These are phyloP conservation scores for Drosophila ironensis DNA, from an alignment of 1,140 invertebrate genomes.

Conservation along the genomic window DNA sequence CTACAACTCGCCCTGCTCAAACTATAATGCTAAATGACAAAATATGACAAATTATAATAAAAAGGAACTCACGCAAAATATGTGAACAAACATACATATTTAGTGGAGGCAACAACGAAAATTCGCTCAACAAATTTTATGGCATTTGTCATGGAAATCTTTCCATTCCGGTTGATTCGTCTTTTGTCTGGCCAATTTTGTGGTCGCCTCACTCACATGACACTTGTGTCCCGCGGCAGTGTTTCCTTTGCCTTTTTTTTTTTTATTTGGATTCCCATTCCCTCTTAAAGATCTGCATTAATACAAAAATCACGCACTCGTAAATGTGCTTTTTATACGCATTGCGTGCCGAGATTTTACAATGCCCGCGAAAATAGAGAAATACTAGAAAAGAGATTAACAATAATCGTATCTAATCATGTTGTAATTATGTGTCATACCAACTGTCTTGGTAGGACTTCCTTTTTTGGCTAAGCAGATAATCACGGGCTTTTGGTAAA, in stretches of 20 bases:
- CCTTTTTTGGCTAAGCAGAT: no score
- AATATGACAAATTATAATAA: slow-evolving; percentile 73
- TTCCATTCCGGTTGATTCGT: slow-evolving; percentile 32
- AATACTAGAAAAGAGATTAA: slow-evolving; percentile 25
- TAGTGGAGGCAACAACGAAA: background rate
- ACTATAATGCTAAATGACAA: slow-evolving; percentile 76
- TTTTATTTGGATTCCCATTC: background rate
- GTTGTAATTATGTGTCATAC: slow-evolving; percentile 40
- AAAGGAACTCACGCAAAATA: slow-evolving; percentile 2
- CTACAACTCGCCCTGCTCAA: slow-evolving; percentile 19
- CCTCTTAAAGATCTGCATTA: slow-evolving; percentile 30
- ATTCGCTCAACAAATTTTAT: slow-evolving; percentile 37
- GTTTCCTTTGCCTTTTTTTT: background rate
- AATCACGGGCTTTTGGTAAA: no score
- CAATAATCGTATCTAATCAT: slow-evolving; percentile 49
- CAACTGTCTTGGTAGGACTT: background rate
- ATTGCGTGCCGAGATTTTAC: slow-evolving; percentile 63
- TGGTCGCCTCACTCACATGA: slow-evolving; percentile 23
- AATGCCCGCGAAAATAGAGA: slow-evolving; percentile 31
- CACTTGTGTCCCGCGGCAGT: background rate
- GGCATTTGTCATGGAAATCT: slow-evolving; percentile 47
- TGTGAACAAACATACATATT: slow-evolving; percentile 2
- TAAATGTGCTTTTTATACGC: slow-evolving; percentile 60
- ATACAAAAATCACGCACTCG: slow-evolving; percentile 68
- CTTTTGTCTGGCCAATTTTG: slow-evolving; percentile 47